Conservation (phyloP, 2,888 invertebrate species). For the Hylaea fasciaria region DNA sequence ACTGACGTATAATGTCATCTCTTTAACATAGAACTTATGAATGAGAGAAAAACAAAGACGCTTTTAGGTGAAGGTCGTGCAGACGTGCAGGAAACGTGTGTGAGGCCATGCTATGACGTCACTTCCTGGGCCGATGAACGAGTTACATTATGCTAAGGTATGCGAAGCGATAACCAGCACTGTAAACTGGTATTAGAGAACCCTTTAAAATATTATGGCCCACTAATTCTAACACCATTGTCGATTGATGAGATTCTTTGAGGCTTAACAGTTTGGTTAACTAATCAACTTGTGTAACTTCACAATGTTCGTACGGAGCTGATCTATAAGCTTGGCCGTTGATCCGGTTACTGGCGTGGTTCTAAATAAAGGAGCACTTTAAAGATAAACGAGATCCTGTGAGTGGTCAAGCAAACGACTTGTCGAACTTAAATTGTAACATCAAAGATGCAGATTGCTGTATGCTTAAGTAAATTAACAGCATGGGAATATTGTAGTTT, state of each 20-base stretch:
- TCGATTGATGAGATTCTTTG: slow-evolving; percentile 48
- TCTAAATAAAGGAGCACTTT: slow-evolving; percentile 29
- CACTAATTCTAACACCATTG: slow-evolving; percentile 52
- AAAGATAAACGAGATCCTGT: slow-evolving; percentile 8
- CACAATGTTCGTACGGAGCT: slow-evolving; percentile 23
- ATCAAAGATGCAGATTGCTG: neutral
- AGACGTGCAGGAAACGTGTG: slow-evolving; percentile 66
- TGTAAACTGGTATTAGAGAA: slow-evolving; percentile 61
- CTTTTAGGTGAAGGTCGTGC: slow-evolving; percentile 77
- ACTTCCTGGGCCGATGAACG: slow-evolving; percentile 72
- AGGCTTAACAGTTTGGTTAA: slow-evolving; percentile 41
- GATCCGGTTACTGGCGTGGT: slow-evolving; percentile 31
- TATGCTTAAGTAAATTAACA: neutral
- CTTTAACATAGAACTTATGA: neutral
- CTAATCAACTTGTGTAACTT: slow-evolving; percentile 39
- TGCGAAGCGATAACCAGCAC: slow-evolving; percentile 63
- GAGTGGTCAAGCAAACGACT: slow-evolving; percentile 8
- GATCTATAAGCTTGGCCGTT: slow-evolving; percentile 33
- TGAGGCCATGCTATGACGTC: slow-evolving; percentile 69
- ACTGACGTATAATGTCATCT: too few species aligned
- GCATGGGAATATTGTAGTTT: neutral
- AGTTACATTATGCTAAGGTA: slow-evolving; percentile 55
- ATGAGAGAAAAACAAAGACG: slow-evolving; percentile 45
- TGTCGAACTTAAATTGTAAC: neutral
- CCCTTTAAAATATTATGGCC: slow-evolving; percentile 54